Evolutionary conservation across 2,797 vertebrate species (phyloP), one percentile per base, ranked within the genome.

Genomic region (Schizopygopsis malacanthus): DNA sequence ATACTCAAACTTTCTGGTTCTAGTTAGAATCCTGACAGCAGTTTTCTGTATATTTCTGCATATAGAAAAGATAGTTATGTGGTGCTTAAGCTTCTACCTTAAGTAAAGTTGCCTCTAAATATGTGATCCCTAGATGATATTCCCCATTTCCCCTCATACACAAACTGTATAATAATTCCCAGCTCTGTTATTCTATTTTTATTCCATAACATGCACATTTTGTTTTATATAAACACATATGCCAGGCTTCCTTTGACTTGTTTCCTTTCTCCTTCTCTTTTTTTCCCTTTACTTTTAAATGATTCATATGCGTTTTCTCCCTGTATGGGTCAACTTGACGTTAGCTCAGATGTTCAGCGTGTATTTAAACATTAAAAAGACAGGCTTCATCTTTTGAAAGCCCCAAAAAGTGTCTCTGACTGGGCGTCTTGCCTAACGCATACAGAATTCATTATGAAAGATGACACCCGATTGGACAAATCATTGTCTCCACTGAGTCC

Each of bases 401-500:
- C 39, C 7, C 56, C 47, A 65, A 86, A 87, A 83, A 83, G 12
- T 81, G 63, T 20, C 25, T 77, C 86, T 91, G 91, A 86, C 78
- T 82, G 10, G 52, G 78, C 37, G 33, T 75, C 50, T 45, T 39
- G 67, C 69, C 50, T 90, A 78, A 82, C 7, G 69, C 72, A 77
- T 70, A 79, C 82, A 86, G 81, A 84, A 82, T 85, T 86, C 33
- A 69, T 89, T 89, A 93, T 92, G 83, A 89, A 84, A 88, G 89
- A 89, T 91, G 93, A 93, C 93, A 93, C 90, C 80, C 91, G 87
- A 90, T 91, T 94, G 90, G 91, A 92, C 88, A 54, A 87, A 85
- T 28, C 87, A 90, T 87, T 56, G 86, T 76, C 87, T 89, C 84
- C 54, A 90, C 88, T 89, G 87, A 90, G 76, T 82, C 82, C 63